Evolutionary conservation across 53 echinoderm and acorn worm species (phyloP).

Genomic region (Echinometra lucunter): DNA sequence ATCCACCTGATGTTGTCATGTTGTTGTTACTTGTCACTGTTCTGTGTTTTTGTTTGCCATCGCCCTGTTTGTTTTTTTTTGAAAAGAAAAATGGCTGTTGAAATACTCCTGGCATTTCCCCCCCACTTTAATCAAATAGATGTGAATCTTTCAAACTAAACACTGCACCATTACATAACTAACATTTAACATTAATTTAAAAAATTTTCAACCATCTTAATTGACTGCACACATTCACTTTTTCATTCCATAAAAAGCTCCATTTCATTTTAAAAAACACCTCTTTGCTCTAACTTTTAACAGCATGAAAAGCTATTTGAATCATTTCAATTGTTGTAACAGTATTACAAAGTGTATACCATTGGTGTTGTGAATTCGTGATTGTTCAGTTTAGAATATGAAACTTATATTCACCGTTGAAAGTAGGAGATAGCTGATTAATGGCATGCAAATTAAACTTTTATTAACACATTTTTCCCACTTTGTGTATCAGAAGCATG

Average conservation of each 20-base stretch:
- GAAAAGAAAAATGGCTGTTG: background rate
- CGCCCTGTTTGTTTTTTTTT: background rate
- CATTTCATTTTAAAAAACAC: background rate
- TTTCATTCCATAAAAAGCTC: background rate
- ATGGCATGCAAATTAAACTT: background rate
- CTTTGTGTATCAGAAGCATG: too few relatives aligned
- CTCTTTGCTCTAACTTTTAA: background rate
- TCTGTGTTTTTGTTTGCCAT: background rate
- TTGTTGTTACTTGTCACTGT: background rate
- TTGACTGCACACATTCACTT: background rate
- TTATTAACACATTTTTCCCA: too few relatives aligned
- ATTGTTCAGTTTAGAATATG: background rate
- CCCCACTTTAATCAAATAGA: background rate
- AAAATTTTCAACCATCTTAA: background rate
- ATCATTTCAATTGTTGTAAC: background rate
- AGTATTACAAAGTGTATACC: too few relatives aligned
- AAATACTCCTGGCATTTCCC: background rate
- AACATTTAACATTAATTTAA: background rate
- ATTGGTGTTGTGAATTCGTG: background rate
- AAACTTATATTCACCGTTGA: background rate
- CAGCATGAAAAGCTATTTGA: background rate
- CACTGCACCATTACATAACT: conserved; percentile 1
- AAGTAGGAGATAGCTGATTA: background rate
- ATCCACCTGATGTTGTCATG: background rate
- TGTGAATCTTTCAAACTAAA: background rate